Evolutionary conservation across 1,140 invertebrate species (phyloP).

Genomic region (Drosophila orosa): DNA sequence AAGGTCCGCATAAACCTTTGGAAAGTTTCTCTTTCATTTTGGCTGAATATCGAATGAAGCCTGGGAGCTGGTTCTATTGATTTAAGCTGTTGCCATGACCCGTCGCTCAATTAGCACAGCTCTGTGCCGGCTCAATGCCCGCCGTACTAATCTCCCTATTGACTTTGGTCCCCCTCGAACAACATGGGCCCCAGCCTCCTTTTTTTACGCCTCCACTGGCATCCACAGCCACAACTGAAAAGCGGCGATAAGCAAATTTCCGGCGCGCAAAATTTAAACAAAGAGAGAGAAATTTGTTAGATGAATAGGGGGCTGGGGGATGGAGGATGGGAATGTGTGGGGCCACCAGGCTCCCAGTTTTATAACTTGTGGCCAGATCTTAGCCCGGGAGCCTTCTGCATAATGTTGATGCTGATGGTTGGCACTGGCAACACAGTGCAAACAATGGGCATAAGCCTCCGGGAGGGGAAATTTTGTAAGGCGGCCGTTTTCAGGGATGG

Average conservation of each 20-base stretch:
- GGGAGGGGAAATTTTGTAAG: conserved; percentile 5
- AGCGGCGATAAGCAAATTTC: conserved; percentile 79
- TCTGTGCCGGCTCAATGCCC: conserved; percentile 51
- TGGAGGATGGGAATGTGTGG: neutral
- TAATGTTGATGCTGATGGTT: conserved; percentile 56
- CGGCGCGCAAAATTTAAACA: conserved; percentile 78
- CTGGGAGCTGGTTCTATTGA: conserved; percentile 56
- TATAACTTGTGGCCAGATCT: conserved; percentile 70
- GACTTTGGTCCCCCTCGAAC: conserved; percentile 53
- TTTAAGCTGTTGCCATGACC: conserved; percentile 76
- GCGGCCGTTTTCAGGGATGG: neutral
- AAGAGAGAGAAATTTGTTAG: conserved; percentile 58
- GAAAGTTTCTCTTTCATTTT: conserved; percentile 41
- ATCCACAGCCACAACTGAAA: conserved; percentile 61
- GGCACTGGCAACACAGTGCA: conserved; percentile 68
- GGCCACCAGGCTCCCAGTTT: conserved; percentile 43
- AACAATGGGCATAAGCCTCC: conserved; percentile 71
- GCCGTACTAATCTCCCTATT: conserved; percentile 77
- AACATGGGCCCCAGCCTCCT: conserved; percentile 1
- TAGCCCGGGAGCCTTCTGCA: conserved; percentile 31
- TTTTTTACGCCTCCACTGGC: conserved; percentile 5
- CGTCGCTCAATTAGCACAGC: conserved; percentile 76
- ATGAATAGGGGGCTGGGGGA: conserved; percentile 1
- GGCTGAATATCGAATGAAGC: conserved; percentile 57
- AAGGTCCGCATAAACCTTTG: conserved; percentile 16